Evolutionary conservation across 2,797 vertebrate genomes (phyloP).

Genomic region (Protonibea diacanthus): DNA sequence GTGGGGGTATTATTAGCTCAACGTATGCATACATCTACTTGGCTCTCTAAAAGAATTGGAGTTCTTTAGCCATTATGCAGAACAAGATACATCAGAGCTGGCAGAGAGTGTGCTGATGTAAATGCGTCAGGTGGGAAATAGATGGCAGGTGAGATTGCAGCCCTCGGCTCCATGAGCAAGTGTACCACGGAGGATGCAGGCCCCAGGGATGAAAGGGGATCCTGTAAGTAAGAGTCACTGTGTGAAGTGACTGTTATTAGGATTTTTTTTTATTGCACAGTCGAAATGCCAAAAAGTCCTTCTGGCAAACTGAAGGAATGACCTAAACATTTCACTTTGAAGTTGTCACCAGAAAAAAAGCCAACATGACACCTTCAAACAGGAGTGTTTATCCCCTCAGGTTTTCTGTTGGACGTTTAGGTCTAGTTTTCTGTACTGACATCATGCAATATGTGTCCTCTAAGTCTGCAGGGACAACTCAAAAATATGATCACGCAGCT

Average conservation of each 20-base stretch:
- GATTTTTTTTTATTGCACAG: slow-evolving; percentile 42
- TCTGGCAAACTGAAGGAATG: slow-evolving; percentile 51
- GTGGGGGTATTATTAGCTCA: background rate
- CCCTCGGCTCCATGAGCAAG: background rate
- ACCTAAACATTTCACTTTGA: slow-evolving; percentile 74
- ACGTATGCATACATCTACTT: background rate
- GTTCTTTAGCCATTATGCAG: background rate
- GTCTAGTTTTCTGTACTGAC: slow-evolving; percentile 23
- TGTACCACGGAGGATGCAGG: too few species aligned
- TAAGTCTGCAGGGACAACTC: slow-evolving; percentile 28
- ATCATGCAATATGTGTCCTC: slow-evolving; percentile 23
- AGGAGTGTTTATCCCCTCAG: slow-evolving; percentile 54
- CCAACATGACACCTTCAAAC: slow-evolving; percentile 68
- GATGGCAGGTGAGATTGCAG: slow-evolving; percentile 1
- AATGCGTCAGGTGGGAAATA: slow-evolving; percentile 1
- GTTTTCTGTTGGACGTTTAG: slow-evolving; percentile 50
- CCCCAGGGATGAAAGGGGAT: background rate
- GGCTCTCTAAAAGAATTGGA: too few species aligned
- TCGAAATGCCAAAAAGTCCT: slow-evolving; percentile 52
- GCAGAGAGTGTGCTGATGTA: slow-evolving; percentile 1
- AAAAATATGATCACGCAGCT: slow-evolving; percentile 21
- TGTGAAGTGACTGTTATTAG: slow-evolving; percentile 30
- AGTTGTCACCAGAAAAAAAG: slow-evolving; percentile 62
- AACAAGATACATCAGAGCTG: slow-evolving; percentile 18
- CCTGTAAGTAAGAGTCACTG: background rate